Base-by-base conservation (phyloP, 2,113 vertebrate genomes). In the Cynoglossus semilaevis region DNA sequence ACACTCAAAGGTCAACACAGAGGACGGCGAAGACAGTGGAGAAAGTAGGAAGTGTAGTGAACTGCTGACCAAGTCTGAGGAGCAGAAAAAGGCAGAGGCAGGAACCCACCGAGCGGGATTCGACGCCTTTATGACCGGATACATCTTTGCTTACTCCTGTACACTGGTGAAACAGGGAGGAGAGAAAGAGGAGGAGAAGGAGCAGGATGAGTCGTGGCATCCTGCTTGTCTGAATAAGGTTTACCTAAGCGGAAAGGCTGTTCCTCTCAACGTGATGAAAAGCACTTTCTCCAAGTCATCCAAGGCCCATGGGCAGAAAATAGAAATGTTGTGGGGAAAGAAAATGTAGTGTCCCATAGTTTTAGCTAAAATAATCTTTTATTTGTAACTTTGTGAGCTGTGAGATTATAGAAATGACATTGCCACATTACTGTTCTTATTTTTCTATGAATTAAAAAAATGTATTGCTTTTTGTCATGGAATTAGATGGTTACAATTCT, bases 91-190 rank as follows among this genome's bases (percentile, higher is more conserved):
- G 57, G 60, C 13, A 0, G 90, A 92, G 6, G 5, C 81, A 1
- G 92, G 95, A 35, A 84, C 92, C 0, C 97, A 99, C 76, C 81
- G 96, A 19, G 96, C 97, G 1, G 96, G 97, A 7, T 99, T 99
- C 4, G 97, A 99, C 5, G 96, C 96, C 0, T 99, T 97, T 76
- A 99, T 99, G 96, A 99, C 96, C 0, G 97, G 93, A 13, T 99
- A 93, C 12, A 90, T 99, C 76, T 97, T 99, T 77, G 94, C 93
- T 58, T 92, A 92, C 0, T 88, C 94, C 0, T 87, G 83, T 64
- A 65, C 90, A 49, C 58, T 90, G 15, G 82, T 86, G 48, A 84
- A 77, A 47, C 80, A 72, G 3, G 83, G 80, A 2, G 53, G 16
- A 1, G 69, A 2, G 1, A 44, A 1, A 9, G 51, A 70, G 43